Percentiles rank a stretch among this genome's conserved stretches.
Conservation (phyloP, 2,888 invertebrate genomes). For the Phymatocera aterrima region DNA sequence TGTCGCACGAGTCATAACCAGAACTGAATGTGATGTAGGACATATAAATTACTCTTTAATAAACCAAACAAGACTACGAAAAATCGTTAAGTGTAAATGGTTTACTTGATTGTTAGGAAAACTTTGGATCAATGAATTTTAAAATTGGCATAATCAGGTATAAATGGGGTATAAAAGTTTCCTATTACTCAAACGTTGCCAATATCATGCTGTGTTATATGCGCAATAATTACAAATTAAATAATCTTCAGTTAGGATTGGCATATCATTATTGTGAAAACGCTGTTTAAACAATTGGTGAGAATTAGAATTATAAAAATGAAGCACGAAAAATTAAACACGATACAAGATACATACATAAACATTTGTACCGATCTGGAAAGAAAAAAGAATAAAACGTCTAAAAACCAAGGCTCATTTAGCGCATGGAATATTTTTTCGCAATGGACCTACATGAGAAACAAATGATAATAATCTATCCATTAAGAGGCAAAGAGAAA, state of each 20-base stretch:
- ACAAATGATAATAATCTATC: slow-evolving; percentile 1
- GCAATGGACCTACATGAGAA: not conserved
- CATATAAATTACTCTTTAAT: not conserved
- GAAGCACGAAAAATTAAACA: slow-evolving; percentile 47
- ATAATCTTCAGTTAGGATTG: not conserved
- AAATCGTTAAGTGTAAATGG: slow-evolving; percentile 28
- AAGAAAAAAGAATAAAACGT: slow-evolving; percentile 65
- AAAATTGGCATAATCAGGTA: slow-evolving; percentile 8
- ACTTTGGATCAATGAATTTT: slow-evolving; percentile 1
- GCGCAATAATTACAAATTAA: slow-evolving; percentile 25
- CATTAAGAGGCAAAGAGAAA: not conserved
- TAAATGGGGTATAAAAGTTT: slow-evolving; percentile 46
- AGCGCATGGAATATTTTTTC: not conserved
- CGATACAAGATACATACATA: slow-evolving; percentile 69
- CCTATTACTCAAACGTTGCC: slow-evolving; percentile 28
- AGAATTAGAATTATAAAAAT: slow-evolving; percentile 49
- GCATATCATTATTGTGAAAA: slow-evolving; percentile 50
- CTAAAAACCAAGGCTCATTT: slow-evolving; percentile 56
- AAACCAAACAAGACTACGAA: slow-evolving; percentile 36
- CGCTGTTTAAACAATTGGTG: slow-evolving; percentile 58
- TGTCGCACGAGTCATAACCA: not conserved
- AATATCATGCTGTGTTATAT: slow-evolving; percentile 37
- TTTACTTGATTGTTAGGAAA: slow-evolving; percentile 8
- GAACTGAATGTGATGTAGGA: not conserved
- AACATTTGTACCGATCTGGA: slow-evolving; percentile 72